Percentiles rank a stretch among this genome's conserved stretches.
phyloP scores from a whole-genome alignment of 2,888 invertebrate species.

The Tenthredo livida region DNA sequence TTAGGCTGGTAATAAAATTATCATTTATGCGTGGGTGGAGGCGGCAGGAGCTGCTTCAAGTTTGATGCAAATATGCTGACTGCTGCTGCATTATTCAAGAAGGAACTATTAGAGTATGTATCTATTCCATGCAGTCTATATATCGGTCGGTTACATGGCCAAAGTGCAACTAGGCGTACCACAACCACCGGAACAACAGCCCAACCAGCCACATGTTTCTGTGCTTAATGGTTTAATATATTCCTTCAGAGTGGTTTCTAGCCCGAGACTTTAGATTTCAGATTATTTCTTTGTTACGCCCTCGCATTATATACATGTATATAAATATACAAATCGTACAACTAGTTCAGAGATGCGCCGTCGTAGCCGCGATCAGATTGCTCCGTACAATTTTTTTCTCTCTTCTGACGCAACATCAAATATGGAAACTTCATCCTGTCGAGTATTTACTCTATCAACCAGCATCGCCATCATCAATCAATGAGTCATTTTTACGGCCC shows the following conservation, averaged over 20 bases:
- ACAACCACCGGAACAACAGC: constrained; percentile 67
- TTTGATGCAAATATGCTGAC: constrained; percentile 73
- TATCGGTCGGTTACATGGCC: constrained; percentile 61
- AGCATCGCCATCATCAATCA: background rate
- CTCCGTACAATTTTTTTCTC: background rate
- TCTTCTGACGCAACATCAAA: constrained; percentile 8
- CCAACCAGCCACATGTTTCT: constrained; percentile 66
- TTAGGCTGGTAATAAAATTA: constrained; percentile 72
- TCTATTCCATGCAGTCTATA: constrained; percentile 59
- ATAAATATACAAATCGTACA: background rate
- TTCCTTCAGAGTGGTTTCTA: constrained; percentile 68
- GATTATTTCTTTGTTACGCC: constrained; percentile 44
- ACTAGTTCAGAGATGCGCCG: background rate
- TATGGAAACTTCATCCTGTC: background rate
- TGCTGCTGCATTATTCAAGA: constrained; percentile 74
- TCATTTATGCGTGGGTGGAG: constrained; percentile 70
- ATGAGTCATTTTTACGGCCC: background rate
- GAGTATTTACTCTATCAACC: background rate
- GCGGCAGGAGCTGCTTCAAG: constrained; percentile 68
- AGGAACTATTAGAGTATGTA: constrained; percentile 72
- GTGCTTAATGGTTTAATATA: constrained; percentile 70
- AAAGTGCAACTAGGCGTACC: constrained; percentile 68
- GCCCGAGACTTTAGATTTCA: constrained; percentile 18
- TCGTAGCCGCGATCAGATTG: constrained; percentile 10
- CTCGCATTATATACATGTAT: constrained; percentile 10